Conservation (phyloP, 2,797 vertebrate species). For the Craterocephalus amniculus region DNA sequence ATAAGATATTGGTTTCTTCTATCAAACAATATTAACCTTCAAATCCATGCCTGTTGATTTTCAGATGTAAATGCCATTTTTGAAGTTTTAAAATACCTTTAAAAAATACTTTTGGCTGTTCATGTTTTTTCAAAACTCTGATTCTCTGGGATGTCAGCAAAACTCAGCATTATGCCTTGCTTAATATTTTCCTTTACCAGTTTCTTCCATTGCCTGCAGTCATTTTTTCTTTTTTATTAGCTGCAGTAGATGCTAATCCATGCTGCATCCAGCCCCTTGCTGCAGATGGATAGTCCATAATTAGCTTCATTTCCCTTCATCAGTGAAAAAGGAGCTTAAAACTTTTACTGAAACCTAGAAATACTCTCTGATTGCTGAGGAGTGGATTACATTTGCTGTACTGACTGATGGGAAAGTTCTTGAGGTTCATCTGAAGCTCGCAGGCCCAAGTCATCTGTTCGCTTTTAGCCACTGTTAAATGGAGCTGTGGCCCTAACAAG, state of each 20-base stretch:
- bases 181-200: no score
- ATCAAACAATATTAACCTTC: no score
- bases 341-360: constrained; percentile 38
- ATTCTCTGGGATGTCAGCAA: no score
- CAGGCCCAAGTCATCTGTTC: constrained; percentile 43
- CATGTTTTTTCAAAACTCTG: no score
- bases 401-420: constrained; percentile 44
- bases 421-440: constrained; percentile 32
- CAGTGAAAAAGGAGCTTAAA: constrained; percentile 30
- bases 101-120: no score
- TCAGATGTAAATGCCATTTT: no score
- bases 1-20: no score
- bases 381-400: constrained; percentile 17
- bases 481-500: constrained; percentile 43
- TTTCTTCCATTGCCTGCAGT: no score
- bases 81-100: no score
- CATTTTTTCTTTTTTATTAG: no score
- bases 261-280: constrained; percentile 36
- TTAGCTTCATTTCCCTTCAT: constrained; percentile 60
- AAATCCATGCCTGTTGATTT: no score
- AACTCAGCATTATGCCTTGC: no score
- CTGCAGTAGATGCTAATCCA: not conserved
- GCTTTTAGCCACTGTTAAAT: constrained; percentile 56
- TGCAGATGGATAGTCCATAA: constrained; percentile 60
- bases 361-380: constrained; percentile 24